A percentile compares a stretch with the other conserved stretches of the same genome.
Conservation (phyloP, 2,888 invertebrate species). For the Amiota mariae region DNA sequence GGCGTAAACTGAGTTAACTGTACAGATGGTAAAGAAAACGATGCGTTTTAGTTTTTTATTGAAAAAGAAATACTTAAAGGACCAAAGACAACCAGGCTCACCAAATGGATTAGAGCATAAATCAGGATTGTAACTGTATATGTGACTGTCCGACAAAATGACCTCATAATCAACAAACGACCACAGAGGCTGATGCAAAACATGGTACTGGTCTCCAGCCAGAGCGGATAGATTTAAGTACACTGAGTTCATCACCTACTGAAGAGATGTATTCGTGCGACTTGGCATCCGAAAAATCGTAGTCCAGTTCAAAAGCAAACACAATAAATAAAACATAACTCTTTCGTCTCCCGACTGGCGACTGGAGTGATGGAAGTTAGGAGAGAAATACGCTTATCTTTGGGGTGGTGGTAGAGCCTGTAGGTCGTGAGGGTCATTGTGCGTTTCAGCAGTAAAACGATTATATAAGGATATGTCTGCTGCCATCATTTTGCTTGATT, state of each 20-base stretch:
- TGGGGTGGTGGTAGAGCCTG: conserved; percentile 95
- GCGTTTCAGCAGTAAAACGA: conserved; percentile 77
- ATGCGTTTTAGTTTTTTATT: conserved; percentile 97
- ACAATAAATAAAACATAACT: conserved; percentile 93
- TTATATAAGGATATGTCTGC: conserved; percentile 97
- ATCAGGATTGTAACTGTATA: conserved; percentile 98
- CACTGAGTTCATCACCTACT: conserved; percentile 94
- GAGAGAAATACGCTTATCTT: conserved; percentile 78
- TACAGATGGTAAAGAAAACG: conserved; percentile 97
- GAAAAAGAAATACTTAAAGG: conserved; percentile 99
- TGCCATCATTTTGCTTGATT: conserved; percentile 99
- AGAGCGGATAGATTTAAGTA: conserved; percentile 92
- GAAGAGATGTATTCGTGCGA: conserved; percentile 96
- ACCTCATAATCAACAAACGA: conserved; percentile 95
- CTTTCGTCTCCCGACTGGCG: conserved; percentile 92
- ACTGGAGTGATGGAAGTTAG: conserved; percentile 77
- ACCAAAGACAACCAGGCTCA: conserved; percentile 98
- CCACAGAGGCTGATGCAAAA: conserved; percentile 90
- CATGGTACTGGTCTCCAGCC: conserved; percentile 87
- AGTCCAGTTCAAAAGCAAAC: conserved; percentile 96
- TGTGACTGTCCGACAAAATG: conserved; percentile 90
- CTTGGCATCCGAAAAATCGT: conserved; percentile 98
- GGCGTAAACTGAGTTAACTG: conserved; percentile 88
- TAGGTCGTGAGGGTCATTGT: conserved; percentile 86
- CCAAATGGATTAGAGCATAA: conserved; percentile 97